These are phyloP conservation scores for Galemys pyrenaicus DNA, from an alignment of 2,113 vertebrate genomes.

Conservation along the genomic window DNA sequence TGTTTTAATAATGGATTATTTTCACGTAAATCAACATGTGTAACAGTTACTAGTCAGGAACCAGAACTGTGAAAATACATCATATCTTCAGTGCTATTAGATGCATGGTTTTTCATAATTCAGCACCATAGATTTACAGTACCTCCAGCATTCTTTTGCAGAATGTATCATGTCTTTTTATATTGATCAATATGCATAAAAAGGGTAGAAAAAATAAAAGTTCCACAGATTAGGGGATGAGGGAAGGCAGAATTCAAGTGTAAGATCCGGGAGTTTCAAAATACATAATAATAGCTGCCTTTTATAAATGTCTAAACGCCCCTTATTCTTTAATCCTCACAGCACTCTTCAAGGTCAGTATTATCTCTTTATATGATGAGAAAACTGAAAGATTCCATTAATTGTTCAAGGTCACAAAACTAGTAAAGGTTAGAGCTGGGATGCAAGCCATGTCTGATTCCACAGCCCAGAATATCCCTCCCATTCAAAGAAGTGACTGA, in stretches of 20 bases:
- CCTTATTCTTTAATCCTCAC: background rate
- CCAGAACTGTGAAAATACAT: slow-evolving; percentile 13
- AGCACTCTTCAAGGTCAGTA: background rate
- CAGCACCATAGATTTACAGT: background rate
- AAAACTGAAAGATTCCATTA: slow-evolving; percentile 41
- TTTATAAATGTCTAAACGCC: background rate
- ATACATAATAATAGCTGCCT: background rate
- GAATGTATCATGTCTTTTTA: background rate
- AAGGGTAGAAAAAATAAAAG: background rate
- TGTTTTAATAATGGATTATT: slow-evolving; percentile 33
- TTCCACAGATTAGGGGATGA: too few relatives aligned
- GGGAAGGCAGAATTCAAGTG: background rate
- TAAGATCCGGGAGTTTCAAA: background rate
- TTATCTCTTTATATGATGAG: slow-evolving; percentile 21
- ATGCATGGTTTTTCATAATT: slow-evolving; percentile 8
- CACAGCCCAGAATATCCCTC: background rate
- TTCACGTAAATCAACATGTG: background rate
- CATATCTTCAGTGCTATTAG: background rate
- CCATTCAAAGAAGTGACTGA: slow-evolving; percentile 55
- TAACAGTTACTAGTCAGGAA: background rate
- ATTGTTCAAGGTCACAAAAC: slow-evolving; percentile 40
- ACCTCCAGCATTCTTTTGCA: slow-evolving; percentile 22
- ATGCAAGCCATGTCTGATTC: slow-evolving; percentile 12
- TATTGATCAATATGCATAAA: background rate
- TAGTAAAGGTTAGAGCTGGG: background rate